These are phyloP conservation scores for Entosphenus tridentatus DNA, from an alignment of 2,113 vertebrate genomes.

Conservation along the genomic window DNA sequence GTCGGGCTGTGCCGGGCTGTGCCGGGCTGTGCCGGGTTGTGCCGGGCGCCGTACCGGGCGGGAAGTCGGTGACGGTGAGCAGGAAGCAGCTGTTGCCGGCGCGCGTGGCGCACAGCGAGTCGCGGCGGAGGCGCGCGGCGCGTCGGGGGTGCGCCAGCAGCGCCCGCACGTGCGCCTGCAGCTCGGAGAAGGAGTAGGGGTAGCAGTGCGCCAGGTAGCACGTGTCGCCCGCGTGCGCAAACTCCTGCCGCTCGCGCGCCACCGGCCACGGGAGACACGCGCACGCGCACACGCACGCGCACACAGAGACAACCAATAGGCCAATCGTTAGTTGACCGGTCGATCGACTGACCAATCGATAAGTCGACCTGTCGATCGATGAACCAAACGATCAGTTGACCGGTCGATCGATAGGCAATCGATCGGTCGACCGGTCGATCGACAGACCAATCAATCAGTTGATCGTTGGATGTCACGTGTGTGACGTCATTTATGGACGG, in stretches of 20 bases:
- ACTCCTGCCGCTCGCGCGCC: constrained; percentile 1
- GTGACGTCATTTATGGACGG: not conserved
- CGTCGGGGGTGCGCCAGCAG: not conserved
- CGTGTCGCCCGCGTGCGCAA: constrained; percentile 4
- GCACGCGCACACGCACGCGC: too few relatives aligned
- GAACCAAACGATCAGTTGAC: too few relatives aligned
- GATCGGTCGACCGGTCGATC: too few relatives aligned
- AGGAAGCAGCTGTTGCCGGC: constrained; percentile 8
- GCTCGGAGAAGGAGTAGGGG: constrained; percentile 6
- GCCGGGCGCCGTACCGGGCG: not conserved
- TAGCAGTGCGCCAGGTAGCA: constrained; percentile 8
- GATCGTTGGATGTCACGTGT: too few relatives aligned
- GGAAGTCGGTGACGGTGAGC: constrained; percentile 5
- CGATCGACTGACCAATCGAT: too few relatives aligned
- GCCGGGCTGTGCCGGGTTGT: too few relatives aligned
- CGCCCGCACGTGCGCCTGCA: constrained; percentile 7
- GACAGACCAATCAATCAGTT: too few relatives aligned
- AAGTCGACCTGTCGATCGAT: too few relatives aligned
- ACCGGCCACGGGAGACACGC: too few relatives aligned
- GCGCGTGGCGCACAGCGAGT: constrained; percentile 4
- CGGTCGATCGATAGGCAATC: too few relatives aligned
- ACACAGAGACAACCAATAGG: not conserved
- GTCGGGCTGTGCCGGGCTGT: too few relatives aligned
- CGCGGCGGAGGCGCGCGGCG: not conserved
- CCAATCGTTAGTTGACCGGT: too few relatives aligned